Evolutionary conservation across 2,113 vertebrate species (phyloP).

Genomic region (Hemiprocne comata): DNA sequence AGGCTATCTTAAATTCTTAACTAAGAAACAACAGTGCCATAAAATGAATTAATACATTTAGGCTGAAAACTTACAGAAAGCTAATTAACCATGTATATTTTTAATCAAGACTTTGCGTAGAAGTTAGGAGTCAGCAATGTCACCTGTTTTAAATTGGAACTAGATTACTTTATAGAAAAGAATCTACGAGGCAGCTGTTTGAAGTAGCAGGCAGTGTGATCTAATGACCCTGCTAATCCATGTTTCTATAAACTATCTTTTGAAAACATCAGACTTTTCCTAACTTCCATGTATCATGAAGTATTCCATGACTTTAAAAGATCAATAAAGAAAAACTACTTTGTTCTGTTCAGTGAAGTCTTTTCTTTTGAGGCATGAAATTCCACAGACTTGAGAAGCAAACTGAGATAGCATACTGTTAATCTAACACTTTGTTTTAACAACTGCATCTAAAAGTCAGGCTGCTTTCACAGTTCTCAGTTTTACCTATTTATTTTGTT

Average conservation of each 20-base stretch:
- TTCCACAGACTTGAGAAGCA: background rate
- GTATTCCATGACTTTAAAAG: background rate
- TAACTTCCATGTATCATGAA: background rate
- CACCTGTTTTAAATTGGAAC: background rate
- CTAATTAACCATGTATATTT: background rate
- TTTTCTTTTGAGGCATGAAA: background rate
- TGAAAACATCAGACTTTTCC: background rate
- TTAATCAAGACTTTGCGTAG: background rate
- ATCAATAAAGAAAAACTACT: background rate
- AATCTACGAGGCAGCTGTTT: background rate
- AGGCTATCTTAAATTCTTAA: background rate
- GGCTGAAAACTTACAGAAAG: background rate
- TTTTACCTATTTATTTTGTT: background rate
- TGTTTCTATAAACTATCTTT: background rate
- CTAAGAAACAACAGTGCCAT: background rate
- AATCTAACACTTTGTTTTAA: background rate
- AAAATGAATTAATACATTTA: background rate
- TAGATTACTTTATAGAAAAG: background rate
- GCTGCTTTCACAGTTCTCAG: background rate
- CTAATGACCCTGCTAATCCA: background rate
- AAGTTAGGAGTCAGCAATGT: background rate
- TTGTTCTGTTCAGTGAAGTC: background rate
- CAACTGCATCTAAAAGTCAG: background rate
- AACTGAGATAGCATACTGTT: background rate
- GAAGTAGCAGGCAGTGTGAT: background rate